phyloP scores from a whole-genome alignment of 2,113 vertebrate species.

The human (Homo sapiens) region GRCh38 chr21:41303501-41304000 shows the following conservation, averaged over 20 bases:
- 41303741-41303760: background rate
- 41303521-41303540: accelerated
- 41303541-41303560: background rate
- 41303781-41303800: background rate
- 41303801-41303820: background rate
- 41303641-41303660: accelerated
- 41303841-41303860: background rate
- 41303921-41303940: background rate
- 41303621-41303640: too few species aligned
- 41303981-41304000: background rate
- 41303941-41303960: too few species aligned
- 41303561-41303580: background rate
- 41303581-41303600: background rate
- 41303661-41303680: accelerated
- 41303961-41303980: background rate
- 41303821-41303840: background rate
- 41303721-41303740: background rate
- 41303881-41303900: background rate
- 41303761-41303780: background rate
- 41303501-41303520: background rate
- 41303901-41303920: background rate
- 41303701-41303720: background rate
- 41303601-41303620: background rate
- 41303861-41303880: background rate
- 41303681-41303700: too few species aligned